These are phyloP conservation scores for Caenorhabditis uteleia DNA, from an alignment of 2,888 invertebrate genomes.

Conservation along the genomic window DNA sequence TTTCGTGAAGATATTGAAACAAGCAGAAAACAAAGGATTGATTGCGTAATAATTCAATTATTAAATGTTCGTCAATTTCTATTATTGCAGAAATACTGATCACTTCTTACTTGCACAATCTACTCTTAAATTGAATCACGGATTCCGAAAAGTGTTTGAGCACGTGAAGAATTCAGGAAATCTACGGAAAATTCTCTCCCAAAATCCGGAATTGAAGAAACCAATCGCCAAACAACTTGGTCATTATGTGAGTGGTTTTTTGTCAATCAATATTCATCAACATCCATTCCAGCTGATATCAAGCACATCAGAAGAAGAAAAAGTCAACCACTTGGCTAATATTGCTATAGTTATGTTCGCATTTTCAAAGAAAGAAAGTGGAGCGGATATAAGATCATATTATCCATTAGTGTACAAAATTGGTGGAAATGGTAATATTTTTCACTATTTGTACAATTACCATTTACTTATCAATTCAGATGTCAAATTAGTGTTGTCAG, in stretches of 20 bases:
- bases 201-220: constrained; percentile 20
- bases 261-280: too few species aligned
- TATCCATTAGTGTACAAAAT: constrained; percentile 24
- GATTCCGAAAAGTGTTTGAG: constrained; percentile 16
- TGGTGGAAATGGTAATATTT: constrained; percentile 13
- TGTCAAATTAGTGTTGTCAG: constrained; percentile 23
- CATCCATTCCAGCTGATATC: constrained; percentile 7
- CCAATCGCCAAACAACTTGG: constrained; percentile 18
- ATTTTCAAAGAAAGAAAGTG: constrained; percentile 9
- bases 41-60: background rate
- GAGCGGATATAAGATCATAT: background rate
- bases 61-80: background rate
- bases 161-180: constrained; percentile 19
- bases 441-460: background rate
- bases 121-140: background rate
- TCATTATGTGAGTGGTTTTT: too few species aligned
- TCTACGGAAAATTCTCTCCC: constrained; percentile 6
- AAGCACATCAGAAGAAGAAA: constrained; percentile 2
- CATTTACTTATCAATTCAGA: constrained; percentile 8
- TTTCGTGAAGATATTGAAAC: constrained; percentile 13
- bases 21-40: constrained; percentile 23
- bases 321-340: constrained; percentile 14
- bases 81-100: constrained; percentile 7
- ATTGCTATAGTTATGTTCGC: constrained; percentile 28
- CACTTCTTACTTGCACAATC: constrained; percentile 16